Conservation (phyloP, 2,797 vertebrate species). For the Octomys mimax region DNA sequence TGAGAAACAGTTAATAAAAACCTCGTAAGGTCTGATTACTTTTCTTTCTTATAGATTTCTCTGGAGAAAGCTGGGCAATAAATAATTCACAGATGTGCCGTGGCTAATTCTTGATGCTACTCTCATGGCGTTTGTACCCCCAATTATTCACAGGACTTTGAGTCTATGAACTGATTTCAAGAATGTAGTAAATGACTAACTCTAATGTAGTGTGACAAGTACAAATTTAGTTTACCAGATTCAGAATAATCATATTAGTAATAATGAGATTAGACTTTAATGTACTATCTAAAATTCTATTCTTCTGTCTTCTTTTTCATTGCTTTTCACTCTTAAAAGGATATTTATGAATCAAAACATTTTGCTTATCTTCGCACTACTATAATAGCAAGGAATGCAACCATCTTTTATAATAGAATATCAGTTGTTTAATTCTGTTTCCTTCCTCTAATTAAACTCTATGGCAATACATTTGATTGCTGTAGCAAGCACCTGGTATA, state of each 20-base stretch:
- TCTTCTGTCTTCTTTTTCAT: background rate
- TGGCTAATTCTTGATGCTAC: background rate
- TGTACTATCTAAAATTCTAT: background rate
- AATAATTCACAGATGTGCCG: background rate
- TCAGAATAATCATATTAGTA: background rate
- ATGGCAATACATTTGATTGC: background rate
- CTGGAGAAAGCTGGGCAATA: background rate
- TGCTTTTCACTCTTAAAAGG: background rate
- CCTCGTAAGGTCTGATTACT: background rate
- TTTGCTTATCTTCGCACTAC: background rate
- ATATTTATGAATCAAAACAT: background rate
- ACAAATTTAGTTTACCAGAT: background rate
- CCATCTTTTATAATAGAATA: background rate
- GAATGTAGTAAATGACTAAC: background rate
- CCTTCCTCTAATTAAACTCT: background rate
- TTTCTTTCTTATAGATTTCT: background rate
- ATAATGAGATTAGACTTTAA: background rate
- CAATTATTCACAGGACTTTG: background rate
- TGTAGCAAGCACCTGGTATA: accelerated
- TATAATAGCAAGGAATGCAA: background rate
- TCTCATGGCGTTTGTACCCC: background rate
- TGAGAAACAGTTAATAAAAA: background rate
- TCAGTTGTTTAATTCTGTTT: background rate
- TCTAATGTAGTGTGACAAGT: background rate
- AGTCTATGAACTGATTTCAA: background rate